Percentiles rank a stretch among this genome's conserved stretches.
Evolutionary conservation across 2,888 invertebrate genomes (phyloP).

Genomic region (Caenorhabditis parvicauda): DNA sequence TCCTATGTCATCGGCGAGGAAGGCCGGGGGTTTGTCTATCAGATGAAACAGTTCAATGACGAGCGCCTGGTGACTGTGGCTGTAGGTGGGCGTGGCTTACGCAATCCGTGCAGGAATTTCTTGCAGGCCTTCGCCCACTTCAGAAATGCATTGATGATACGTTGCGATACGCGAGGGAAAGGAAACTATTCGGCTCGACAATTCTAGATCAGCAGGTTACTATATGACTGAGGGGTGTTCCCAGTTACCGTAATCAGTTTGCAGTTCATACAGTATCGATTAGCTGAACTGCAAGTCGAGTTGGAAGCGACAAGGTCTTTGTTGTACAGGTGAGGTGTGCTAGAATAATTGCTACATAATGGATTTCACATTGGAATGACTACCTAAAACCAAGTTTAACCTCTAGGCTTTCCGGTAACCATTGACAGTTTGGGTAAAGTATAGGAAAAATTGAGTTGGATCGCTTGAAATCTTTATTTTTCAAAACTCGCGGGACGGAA

Average conservation of each 20-base stretch:
- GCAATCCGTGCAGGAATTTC: not conserved
- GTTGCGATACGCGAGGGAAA: constrained; percentile 66
- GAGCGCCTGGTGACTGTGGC: constrained; percentile 66
- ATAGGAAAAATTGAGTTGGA: no score
- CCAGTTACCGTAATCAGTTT: constrained; percentile 50
- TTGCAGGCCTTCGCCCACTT: constrained; percentile 62
- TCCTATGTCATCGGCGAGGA: constrained; percentile 67
- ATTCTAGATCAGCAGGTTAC: constrained; percentile 60
- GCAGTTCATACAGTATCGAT: constrained; percentile 66
- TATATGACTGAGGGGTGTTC: constrained; percentile 8
- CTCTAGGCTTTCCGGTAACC: not conserved
- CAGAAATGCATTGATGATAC: constrained; percentile 65
- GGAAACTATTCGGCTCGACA: constrained; percentile 67
- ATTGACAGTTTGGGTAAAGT: no score
- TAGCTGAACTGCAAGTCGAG: constrained; percentile 69
- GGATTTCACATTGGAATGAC: no score
- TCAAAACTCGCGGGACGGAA: not conserved
- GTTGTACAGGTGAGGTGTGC: constrained; percentile 66
- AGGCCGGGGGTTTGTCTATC: constrained; percentile 68
- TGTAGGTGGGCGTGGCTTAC: constrained; percentile 32
- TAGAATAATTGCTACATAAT: no score
- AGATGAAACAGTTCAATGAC: constrained; percentile 70
- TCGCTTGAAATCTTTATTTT: not conserved
- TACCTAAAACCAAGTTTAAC: no score
- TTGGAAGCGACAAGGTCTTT: constrained; percentile 67